These are phyloP conservation scores for Drymodes brunneopygia DNA, from an alignment of 2,113 vertebrate species.

Conservation along the genomic window DNA sequence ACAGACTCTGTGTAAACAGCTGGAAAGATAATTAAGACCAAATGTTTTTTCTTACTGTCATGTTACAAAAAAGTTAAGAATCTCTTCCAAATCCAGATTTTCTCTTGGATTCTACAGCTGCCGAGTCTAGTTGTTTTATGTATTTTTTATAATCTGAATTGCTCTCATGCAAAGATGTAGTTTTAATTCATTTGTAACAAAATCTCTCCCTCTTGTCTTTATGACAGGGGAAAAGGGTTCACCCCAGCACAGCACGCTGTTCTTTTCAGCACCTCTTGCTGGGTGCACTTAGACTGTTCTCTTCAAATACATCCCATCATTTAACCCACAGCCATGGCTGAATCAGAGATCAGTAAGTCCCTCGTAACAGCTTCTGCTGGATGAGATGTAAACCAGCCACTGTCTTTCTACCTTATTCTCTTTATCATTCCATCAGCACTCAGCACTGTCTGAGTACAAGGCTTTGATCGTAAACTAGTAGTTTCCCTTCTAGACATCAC, in stretches of 20 bases:
- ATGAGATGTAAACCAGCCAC: conserved; percentile 37
- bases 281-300: not conserved
- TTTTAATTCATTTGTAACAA: conserved; percentile 31
- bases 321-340: not conserved
- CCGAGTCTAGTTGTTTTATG: conserved; percentile 41
- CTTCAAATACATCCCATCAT: not conserved
- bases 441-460: not conserved
- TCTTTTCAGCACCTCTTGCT: conserved; percentile 22
- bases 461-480: conserved; percentile 58
- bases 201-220: conserved; percentile 9
- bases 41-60: conserved; percentile 29
- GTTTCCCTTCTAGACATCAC: conserved; percentile 55
- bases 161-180: not conserved
- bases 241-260: not conserved
- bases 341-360: conserved; percentile 22
- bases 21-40: conserved; percentile 23
- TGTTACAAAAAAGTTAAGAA: conserved; percentile 22
- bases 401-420: not conserved
- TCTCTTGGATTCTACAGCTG: conserved; percentile 53
- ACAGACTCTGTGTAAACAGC: conserved; percentile 7
- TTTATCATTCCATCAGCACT: conserved; percentile 46
- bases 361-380: not conserved
- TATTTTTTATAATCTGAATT: conserved; percentile 57
- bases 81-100: conserved; percentile 47
- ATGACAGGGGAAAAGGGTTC: not conserved